Base-by-base conservation (phyloP, 2,888 invertebrate genomes). In the Amblyjoppa proteus region DNA sequence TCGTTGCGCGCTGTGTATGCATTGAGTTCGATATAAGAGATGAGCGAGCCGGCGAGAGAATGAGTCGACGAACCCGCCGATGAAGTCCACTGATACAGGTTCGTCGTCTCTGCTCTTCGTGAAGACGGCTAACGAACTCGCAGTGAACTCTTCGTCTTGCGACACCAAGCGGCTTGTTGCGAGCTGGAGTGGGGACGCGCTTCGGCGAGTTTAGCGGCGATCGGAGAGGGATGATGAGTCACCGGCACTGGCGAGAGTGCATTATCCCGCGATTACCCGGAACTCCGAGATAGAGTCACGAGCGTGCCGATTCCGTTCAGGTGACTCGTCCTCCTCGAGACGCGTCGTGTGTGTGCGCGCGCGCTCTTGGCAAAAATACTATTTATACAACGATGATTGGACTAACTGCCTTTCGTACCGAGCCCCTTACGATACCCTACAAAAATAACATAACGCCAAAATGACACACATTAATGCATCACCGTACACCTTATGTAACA, bases 141-240 rank as follows among this genome's bases (percentile, higher is more conserved):
- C 28, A 38, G 53, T 13, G 70, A 58, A 78, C 69, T 68, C 75
- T 77, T 69, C 68, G 31, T 56, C 45, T 13, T 41, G 53, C 25
- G 64, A 31, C 64, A 34, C 41, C 28, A 2, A 9, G 25, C 20
- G n/a, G 53, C 53, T 56, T 7, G 53, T 9, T 20, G 20, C n/a
- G 53, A 20, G 53, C 41, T 2, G 45, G 45, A 49, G 45, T 16
- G 45, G 45, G 45, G 16, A 49, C 16, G 3, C 3, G 31, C 61
- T 41, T 77, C 20, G 34, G n/a, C 76, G 11, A 49, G 45, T 53
- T 2, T 49, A n/a, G 28, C 41, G 66, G 41, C 56, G 66, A 81
- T 81, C 73, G 71, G 41, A 45, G 82, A 77, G 71, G 77, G 49
- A 82, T 71, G 70, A 68, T 82, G 82, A 82, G 45, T 82, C 82